These are phyloP conservation scores for Mormoops blainvillei DNA, from an alignment of 2,113 vertebrate species.

Conservation along the genomic window DNA sequence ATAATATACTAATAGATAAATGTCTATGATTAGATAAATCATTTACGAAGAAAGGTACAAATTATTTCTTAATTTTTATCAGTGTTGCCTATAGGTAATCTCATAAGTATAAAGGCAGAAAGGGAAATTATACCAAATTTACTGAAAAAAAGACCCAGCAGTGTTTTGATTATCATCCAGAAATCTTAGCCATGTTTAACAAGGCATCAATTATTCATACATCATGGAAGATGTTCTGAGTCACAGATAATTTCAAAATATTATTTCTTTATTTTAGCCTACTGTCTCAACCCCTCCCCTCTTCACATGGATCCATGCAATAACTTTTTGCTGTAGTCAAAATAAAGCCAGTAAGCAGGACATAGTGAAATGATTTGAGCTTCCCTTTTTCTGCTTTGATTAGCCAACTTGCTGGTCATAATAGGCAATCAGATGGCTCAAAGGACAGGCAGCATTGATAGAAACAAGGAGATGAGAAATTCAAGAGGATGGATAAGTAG, in stretches of 20 bases:
- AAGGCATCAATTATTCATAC: not conserved
- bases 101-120: not conserved
- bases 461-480: not conserved
- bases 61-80: constrained; percentile 11
- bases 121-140: not conserved
- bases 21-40: not conserved
- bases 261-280: not conserved
- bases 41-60: not conserved
- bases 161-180: not conserved
- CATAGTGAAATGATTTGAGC: not conserved
- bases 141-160: not conserved
- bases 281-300: not conserved
- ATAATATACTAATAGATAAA: not conserved
- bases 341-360: not conserved
- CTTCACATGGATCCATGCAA: not conserved
- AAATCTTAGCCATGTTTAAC: not conserved
- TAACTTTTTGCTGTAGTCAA: not conserved
- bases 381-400: not conserved
- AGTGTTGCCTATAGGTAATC: not conserved
- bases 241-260: not conserved
- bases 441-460: not conserved
- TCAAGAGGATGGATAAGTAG: not conserved
- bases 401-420: constrained; percentile 10
- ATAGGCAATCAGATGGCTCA: not conserved
- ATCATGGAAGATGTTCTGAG: not conserved